phyloP scores from a whole-genome alignment of 2,113 vertebrate genomes.

The Pongo abelii region DNA sequence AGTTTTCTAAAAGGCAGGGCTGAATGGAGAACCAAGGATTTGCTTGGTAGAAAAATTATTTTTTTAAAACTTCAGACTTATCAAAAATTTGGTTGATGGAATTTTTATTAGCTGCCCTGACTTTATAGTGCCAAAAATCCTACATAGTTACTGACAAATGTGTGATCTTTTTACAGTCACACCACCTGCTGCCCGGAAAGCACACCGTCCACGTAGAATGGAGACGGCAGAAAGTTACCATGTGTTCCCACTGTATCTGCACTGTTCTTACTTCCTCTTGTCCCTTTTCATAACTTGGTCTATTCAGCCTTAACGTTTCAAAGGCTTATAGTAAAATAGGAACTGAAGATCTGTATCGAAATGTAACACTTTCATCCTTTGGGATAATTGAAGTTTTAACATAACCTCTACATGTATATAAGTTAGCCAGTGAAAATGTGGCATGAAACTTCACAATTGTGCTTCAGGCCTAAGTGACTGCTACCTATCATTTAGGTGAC shows the following conservation, averaged over 20 bases:
- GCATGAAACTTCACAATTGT: slow-evolving; percentile 9
- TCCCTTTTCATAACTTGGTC: slow-evolving; percentile 65
- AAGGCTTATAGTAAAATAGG: slow-evolving; percentile 53
- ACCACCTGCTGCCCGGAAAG: slow-evolving; percentile 75
- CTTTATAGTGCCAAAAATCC: slow-evolving; percentile 78
- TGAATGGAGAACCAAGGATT: slow-evolving; percentile 61
- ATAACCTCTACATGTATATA: not conserved
- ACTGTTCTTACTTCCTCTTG: slow-evolving; percentile 51
- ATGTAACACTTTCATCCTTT: slow-evolving; percentile 45
- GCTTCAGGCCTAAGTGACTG: not conserved
- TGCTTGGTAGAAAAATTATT: slow-evolving; percentile 18
- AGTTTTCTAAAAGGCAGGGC: slow-evolving; percentile 64
- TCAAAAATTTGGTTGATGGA: slow-evolving; percentile 60
- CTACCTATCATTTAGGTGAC: not conserved
- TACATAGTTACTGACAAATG: slow-evolving; percentile 76
- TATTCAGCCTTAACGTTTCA: slow-evolving; percentile 65
- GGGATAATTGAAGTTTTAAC: not conserved
- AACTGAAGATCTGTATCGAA: slow-evolving; percentile 44
- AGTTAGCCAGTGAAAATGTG: slow-evolving; percentile 29
- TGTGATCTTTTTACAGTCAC: slow-evolving; percentile 82
- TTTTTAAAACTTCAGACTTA: slow-evolving; percentile 9
- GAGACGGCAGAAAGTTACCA: slow-evolving; percentile 64
- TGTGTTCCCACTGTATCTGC: slow-evolving; percentile 40
- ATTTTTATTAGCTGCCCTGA: slow-evolving; percentile 81
- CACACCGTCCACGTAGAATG: slow-evolving; percentile 56